phyloP scores from a whole-genome alignment of 2,113 vertebrate species.

The Anguilla japonica region DNA sequence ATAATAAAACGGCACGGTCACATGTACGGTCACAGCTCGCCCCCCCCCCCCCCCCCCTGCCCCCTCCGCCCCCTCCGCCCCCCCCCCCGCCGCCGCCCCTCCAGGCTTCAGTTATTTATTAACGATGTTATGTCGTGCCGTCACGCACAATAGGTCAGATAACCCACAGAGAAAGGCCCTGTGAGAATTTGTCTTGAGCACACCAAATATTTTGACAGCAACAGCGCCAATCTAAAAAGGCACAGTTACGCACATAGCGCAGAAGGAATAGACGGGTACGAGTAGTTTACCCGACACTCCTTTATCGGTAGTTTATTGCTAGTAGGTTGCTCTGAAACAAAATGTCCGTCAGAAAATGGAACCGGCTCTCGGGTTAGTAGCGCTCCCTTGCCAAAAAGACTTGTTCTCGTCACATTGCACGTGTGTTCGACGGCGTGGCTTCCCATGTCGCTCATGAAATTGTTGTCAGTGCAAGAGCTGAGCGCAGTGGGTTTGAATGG shows the following conservation, averaged over 20 bases:
- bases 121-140: slow-evolving; percentile 33
- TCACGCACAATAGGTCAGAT: slow-evolving; percentile 28
- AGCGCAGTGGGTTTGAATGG: background rate
- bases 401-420: background rate
- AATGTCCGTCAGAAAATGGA: background rate
- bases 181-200: background rate
- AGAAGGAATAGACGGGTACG: background rate
- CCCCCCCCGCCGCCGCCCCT: background rate
- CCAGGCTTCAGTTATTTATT: slow-evolving; percentile 39
- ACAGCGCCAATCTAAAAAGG: too few relatives aligned
- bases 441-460: background rate
- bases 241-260: background rate
- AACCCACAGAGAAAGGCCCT: background rate
- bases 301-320: background rate
- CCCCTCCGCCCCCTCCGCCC: slow-evolving; percentile 4
- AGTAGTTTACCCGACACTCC: background rate
- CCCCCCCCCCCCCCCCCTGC: background rate
- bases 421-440: background rate
- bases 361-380: background rate
- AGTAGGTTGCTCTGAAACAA: background rate
- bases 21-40: slow-evolving; percentile 28
- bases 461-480: background rate
- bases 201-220: background rate
- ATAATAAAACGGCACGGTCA: slow-evolving; percentile 35
- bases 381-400: background rate